A percentile compares a stretch with the other conserved stretches of the same genome.
Evolutionary conservation across 2,113 vertebrate genomes (phyloP).

Genomic region (Cephalopholis sonnerati): DNA sequence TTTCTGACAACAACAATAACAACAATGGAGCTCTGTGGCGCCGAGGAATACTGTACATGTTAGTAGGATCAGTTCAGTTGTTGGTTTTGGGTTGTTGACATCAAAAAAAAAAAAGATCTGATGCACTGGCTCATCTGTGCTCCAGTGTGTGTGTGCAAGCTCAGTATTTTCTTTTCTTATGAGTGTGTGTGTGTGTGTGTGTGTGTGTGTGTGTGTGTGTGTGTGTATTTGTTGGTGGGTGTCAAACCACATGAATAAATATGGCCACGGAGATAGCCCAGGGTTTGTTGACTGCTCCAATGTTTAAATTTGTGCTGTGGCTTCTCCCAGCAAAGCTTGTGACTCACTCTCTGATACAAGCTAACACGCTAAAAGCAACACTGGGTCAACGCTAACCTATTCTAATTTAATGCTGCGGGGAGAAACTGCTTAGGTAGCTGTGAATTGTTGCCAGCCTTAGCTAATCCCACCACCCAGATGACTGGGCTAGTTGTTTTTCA

Average conservation of each 20-base stretch:
- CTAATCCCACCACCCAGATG: constrained; percentile 47
- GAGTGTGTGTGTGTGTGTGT: constrained; percentile 33
- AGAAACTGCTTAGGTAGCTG: constrained; percentile 57
- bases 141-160: constrained; percentile 42
- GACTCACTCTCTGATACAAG: constrained; percentile 70
- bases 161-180: constrained; percentile 27
- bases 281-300: constrained; percentile 76
- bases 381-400: constrained; percentile 50
- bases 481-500: constrained; percentile 34
- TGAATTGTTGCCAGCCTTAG: constrained; percentile 49
- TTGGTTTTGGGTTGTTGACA: constrained; percentile 26
- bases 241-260: constrained; percentile 75
- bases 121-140: constrained; percentile 26
- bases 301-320: constrained; percentile 70
- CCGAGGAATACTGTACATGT: neutral
- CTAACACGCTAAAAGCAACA: constrained; percentile 67
- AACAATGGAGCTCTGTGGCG: neutral
- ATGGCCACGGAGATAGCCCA: constrained; percentile 66
- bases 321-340: constrained; percentile 60
- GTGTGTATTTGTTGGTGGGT: constrained; percentile 53
- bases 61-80: constrained; percentile 1
- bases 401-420: constrained; percentile 58
- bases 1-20: neutral
- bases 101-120: constrained; percentile 34
- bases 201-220: constrained; percentile 36